Evolutionary conservation across 2,113 vertebrate genomes (phyloP), one percentile per base, ranked within the genome.

Genomic region (Acrocephalus arundinaceus): DNA sequence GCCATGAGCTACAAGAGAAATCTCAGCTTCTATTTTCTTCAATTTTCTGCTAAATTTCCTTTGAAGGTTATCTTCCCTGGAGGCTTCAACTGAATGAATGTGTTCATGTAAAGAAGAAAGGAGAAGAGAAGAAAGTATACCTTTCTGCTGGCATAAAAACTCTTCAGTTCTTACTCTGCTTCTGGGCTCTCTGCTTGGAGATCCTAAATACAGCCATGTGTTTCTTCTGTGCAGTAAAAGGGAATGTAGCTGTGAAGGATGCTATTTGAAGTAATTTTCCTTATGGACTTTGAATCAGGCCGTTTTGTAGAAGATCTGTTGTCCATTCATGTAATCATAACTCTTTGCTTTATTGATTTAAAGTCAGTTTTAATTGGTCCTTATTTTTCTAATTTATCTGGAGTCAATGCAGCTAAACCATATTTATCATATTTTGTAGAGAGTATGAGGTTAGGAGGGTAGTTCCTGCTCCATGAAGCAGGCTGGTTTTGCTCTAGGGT

Each of bases 21-120:
- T 94, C 83, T 87, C 94, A 94, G 83, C 76, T 96, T 92, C 93
- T 96, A 90, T 97, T 96, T 96, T 97, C 94, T 96, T 96, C 96
- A 97, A 97, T 97, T 96, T 96, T 97, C 96, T 9, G 6, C 96
- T 96, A 93, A 96, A 96, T 97, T 97, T 97, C 96, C 83, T 97
- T 96, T 97, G 96, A 97, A 96, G 94, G 94, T 89, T 96, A 51
- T 96, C 88, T 89, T 93, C 96, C 94, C 96, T 96, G 90, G 90
- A 96, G 96, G 96, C 92, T 93, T 92, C 84, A 85, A 94, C 88
- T 87, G 93, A 96, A n/a, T n/a, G n/a, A 95, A 88, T 92, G 7
- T 90, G 76, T 89, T 96, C 91, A 17, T 84, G 84, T 85, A 78
- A 90, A 92, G 87, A 91, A 89, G 72, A 96, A 88, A 94, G 43